A percentile compares a stretch with the other conserved stretches of the same genome.
phyloP scores from a whole-genome alignment of 2,797 vertebrate genomes.

The Decapterus maruadsi region DNA sequence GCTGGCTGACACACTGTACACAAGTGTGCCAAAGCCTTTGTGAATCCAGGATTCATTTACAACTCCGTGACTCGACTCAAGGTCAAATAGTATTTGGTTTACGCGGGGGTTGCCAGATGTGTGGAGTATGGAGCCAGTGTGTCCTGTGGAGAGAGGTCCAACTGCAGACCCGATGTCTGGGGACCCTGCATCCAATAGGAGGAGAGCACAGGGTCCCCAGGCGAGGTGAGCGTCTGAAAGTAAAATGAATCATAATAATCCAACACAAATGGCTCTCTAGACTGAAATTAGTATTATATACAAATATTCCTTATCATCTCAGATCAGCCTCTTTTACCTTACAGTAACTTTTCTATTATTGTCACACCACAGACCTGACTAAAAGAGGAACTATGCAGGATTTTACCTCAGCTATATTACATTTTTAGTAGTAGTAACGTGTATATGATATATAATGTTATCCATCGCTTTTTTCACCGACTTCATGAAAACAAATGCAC shows the following conservation, averaged over 20 bases:
- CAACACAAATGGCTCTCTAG: background rate
- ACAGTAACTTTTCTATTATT: background rate
- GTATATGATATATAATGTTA: too few species aligned
- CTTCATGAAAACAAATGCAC: too few species aligned
- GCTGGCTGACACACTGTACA: constrained; percentile 19
- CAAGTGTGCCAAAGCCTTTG: constrained; percentile 38
- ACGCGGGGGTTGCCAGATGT: constrained; percentile 5
- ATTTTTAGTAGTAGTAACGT: too few species aligned
- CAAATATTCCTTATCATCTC: background rate
- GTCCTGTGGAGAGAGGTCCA: background rate
- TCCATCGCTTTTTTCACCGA: too few species aligned
- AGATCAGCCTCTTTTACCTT: background rate
- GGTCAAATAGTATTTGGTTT: background rate
- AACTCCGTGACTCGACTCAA: background rate
- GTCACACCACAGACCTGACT: background rate
- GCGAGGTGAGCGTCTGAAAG: background rate
- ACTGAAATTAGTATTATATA: background rate
- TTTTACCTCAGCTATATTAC: too few species aligned
- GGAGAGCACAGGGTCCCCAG: background rate
- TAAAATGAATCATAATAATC: background rate
- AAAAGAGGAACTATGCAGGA: too few species aligned
- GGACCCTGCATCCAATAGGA: background rate
- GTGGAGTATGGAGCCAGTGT: background rate
- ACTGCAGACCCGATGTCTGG: background rate
- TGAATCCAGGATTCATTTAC: constrained; percentile 44